phyloP scores from a whole-genome alignment of 2,888 invertebrate genomes.

The Polyommatus icarus region DNA sequence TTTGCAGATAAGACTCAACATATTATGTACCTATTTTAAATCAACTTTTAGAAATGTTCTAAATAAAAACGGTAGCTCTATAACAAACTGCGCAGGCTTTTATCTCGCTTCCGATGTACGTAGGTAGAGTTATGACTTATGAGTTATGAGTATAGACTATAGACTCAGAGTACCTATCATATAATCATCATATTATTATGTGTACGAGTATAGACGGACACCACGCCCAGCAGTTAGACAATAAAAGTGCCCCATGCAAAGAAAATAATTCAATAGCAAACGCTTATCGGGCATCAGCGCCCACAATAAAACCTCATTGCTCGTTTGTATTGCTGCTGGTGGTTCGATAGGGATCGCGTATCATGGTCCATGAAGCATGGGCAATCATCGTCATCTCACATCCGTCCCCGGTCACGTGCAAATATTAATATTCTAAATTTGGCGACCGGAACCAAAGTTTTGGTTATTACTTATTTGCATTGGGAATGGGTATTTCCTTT shows the following conservation, averaged over 20 bases:
- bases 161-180: no score
- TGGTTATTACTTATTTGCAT: not conserved
- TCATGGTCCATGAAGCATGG: not conserved
- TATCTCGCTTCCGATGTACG: no score
- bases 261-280: slow-evolving; percentile 12
- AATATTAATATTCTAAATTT: not conserved
- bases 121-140: no score
- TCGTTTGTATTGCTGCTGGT: slow-evolving; percentile 9
- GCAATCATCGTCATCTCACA: not conserved
- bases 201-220: not conserved
- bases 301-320: slow-evolving; percentile 3
- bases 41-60: no score
- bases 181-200: no score
- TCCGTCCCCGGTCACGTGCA: not conserved
- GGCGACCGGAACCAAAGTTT: not conserved
- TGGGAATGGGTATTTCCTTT: not conserved
- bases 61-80: no score
- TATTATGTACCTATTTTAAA: no score
- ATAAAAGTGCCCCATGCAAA: not conserved
- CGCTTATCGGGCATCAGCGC: slow-evolving; percentile 9
- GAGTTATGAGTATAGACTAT: no score
- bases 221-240: not conserved
- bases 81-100: no score
- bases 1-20: no score
- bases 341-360: not conserved